Conservation (phyloP, 2,888 invertebrate species). For the Dryocosmus kuriphilus region DNA sequence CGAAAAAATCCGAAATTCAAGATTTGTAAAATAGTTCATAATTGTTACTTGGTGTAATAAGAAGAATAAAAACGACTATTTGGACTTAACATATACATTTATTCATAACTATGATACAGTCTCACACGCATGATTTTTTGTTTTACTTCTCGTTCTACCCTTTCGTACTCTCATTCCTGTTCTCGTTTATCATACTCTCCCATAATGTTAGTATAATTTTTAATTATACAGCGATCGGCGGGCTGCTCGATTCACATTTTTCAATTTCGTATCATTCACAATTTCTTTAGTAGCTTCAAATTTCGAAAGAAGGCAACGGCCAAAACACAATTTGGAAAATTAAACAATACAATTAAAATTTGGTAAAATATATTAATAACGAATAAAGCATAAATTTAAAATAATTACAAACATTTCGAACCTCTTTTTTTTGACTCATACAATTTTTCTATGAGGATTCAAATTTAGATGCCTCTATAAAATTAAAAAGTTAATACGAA, state of each 20-base stretch:
- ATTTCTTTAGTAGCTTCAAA: background rate
- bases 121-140: constrained; percentile 70
- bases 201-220: constrained; percentile 45
- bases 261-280: constrained; percentile 10
- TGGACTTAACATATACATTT: constrained; percentile 74
- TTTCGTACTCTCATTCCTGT: constrained; percentile 54
- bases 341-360: constrained; percentile 8
- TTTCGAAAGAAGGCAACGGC: constrained; percentile 8
- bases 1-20: background rate
- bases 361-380: background rate
- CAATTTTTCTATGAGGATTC: background rate
- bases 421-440: constrained; percentile 9
- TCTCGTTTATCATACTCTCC: constrained; percentile 47
- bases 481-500: constrained; percentile 49
- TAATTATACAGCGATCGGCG: constrained; percentile 58
- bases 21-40: constrained; percentile 16
- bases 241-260: constrained; percentile 63
- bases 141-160: constrained; percentile 61
- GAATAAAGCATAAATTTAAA: background rate
- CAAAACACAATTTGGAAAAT: background rate
- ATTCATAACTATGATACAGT: constrained; percentile 75
- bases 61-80: constrained; percentile 36
- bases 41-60: constrained; percentile 10
- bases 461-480: constrained; percentile 19
- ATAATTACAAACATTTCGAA: background rate